These are phyloP conservation scores for Xiphorhynchus erythropygius DNA, from an alignment of 2,797 vertebrate species.

Conservation along the genomic window DNA sequence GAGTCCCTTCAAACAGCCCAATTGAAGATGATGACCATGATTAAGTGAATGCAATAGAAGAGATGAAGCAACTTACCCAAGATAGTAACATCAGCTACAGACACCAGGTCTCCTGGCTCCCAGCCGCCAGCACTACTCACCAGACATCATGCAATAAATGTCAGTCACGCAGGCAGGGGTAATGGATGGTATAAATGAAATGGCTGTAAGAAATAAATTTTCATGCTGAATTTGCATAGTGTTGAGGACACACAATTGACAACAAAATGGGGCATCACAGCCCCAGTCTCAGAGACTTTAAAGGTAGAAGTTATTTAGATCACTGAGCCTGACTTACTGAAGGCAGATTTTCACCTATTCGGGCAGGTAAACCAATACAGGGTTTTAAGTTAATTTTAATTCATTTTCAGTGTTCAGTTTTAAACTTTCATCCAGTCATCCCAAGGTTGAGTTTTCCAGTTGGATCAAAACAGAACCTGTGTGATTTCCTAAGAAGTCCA, in stretches of 20 bases:
- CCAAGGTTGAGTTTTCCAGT: background rate
- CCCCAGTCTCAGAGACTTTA: background rate
- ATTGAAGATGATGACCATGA: conserved; percentile 38
- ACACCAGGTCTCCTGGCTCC: conserved; percentile 7
- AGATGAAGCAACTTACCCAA: conserved; percentile 1
- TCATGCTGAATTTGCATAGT: conserved; percentile 11
- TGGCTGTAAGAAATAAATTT: background rate
- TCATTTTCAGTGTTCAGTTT: background rate
- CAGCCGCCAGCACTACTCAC: background rate
- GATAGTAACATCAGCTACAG: background rate
- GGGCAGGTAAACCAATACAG: background rate
- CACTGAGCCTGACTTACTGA: background rate
- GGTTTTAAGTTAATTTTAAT: background rate
- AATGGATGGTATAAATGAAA: conserved; percentile 30
- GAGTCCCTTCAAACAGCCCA: conserved; percentile 27
- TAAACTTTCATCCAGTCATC: background rate
- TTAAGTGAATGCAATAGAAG: conserved; percentile 16
- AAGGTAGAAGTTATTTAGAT: background rate
- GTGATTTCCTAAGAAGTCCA: background rate
- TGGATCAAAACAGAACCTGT: background rate
- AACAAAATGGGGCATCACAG: background rate
- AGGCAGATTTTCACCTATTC: background rate
- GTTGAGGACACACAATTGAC: background rate
- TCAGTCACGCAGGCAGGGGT: background rate
- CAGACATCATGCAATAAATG: background rate